phyloP scores from a whole-genome alignment of 2,888 invertebrate species.

The Agrilus mali region DNA sequence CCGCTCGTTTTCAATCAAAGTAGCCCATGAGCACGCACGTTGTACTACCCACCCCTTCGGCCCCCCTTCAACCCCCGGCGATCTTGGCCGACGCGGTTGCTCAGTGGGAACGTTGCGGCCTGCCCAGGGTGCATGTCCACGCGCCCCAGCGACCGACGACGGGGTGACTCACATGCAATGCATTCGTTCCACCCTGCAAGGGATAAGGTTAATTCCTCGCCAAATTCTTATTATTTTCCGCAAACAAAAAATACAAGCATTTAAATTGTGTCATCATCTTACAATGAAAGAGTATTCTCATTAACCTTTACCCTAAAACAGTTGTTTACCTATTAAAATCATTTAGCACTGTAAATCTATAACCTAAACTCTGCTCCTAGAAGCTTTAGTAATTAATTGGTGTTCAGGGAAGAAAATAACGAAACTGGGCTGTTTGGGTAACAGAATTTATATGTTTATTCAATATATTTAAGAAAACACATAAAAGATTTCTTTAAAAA shows the following conservation, averaged over 20 bases:
- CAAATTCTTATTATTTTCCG: conserved; percentile 4
- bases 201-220: not conserved
- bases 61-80: conserved; percentile 9
- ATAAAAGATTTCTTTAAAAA: too few species aligned
- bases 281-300: too few species aligned
- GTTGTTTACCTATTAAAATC: too few species aligned
- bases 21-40: conserved; percentile 12
- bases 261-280: too few species aligned
- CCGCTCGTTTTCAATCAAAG: conserved; percentile 11
- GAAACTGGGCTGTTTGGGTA: too few species aligned
- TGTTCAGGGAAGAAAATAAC: too few species aligned
- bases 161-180: conserved; percentile 18
- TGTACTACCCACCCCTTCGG: conserved; percentile 10
- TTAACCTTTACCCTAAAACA: too few species aligned
- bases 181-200: not conserved
- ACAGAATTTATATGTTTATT: too few species aligned
- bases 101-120: conserved; percentile 36
- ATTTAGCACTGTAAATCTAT: too few species aligned
- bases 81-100: conserved; percentile 34
- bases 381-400: too few species aligned
- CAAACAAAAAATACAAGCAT: not conserved
- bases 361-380: too few species aligned
- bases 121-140: conserved; percentile 11
- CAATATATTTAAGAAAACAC: too few species aligned
- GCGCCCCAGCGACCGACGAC: conserved; percentile 17